Percentiles rank a stretch among this genome's conserved stretches.
Conservation (phyloP, 2,888 invertebrate genomes). For the Callimorpha dominula region DNA sequence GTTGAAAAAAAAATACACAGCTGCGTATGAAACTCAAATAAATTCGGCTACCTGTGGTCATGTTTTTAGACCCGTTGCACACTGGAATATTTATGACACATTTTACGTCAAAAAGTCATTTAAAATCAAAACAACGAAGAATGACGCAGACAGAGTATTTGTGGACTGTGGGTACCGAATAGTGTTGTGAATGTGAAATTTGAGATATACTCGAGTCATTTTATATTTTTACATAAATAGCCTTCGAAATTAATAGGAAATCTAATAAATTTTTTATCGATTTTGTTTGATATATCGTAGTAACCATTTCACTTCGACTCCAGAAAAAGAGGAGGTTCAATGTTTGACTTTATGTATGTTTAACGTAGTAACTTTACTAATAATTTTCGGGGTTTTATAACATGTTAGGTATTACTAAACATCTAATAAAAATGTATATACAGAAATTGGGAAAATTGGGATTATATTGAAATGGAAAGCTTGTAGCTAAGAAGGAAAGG, state of each 20-base stretch:
- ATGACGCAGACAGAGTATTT: constrained; percentile 36
- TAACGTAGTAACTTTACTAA: too few relatives aligned
- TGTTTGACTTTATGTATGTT: too few relatives aligned
- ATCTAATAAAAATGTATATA: too few relatives aligned
- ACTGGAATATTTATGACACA: constrained; percentile 46
- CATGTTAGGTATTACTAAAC: too few relatives aligned
- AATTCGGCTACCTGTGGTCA: not conserved
- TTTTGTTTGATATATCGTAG: too few relatives aligned
- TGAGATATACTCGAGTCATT: not conserved
- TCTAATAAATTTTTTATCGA: too few relatives aligned
- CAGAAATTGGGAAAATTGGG: too few relatives aligned
- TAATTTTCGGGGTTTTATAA: too few relatives aligned
- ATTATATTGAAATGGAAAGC: too few relatives aligned
- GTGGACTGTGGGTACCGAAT: constrained; percentile 30
- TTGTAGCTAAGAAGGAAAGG: too few relatives aligned
- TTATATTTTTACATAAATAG: not conserved
- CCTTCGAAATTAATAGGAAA: not conserved
- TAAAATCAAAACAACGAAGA: constrained; percentile 43
- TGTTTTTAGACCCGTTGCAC: constrained; percentile 19
- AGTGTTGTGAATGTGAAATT: constrained; percentile 28
- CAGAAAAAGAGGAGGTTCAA: too few relatives aligned
- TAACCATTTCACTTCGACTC: too few relatives aligned
- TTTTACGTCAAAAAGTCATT: constrained; percentile 44
- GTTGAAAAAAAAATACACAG: not conserved
- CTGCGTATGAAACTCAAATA: not conserved